Evolutionary conservation across 2,797 vertebrate species (phyloP), one percentile per base, ranked within the genome.

Genomic region (Pelochelys cantorii): DNA sequence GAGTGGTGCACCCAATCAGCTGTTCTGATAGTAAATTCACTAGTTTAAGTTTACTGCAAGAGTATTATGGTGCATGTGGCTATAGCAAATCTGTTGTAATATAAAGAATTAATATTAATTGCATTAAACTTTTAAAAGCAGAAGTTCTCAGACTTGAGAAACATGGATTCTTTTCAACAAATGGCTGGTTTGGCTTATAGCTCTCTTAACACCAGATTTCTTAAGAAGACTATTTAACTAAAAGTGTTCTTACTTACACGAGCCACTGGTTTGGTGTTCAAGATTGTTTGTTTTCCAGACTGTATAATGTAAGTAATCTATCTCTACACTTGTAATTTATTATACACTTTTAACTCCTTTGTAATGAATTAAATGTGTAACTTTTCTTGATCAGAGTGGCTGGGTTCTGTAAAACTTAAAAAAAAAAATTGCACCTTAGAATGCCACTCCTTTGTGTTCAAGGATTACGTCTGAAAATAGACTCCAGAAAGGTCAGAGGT

Each of bases 251-350:
- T 95, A 87, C 71, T 92, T 84, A 94, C 91, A 88, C 62, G 84
- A 94, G 3, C 1, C 14, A 18, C 18, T 71, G 68, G 34, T 71
- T 83, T 74, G n/a, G 27, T 90, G 3, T 71, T 83, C 20, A 77
- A 31, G 27, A 13, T 92, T 81, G 91, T 62, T 71, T 93, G 57
- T 93, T 92, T 91, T 83, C 83, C 81, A 77, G 42, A 29, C 23
- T 75, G 11, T 29, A 48, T 52, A 9, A 9, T 52, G 42, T 77
- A 77, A 77, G 42, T 77, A 92, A 57, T 79, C 83, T 84, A 0
- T 88, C 57, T 88, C 84, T 90, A 82, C 68, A 15, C 86, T 23
- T 77, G 29, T 89, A 60, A 62, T 75, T 52, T 75, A 75, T 8
- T 52, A 52, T 52, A 52, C 23, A 22, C 12, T 77, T 77, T 77